Evolutionary conservation across 2,797 vertebrate species (phyloP), one percentile per base, ranked within the genome.

Genomic region (Adrianichthys oophorus): DNA sequence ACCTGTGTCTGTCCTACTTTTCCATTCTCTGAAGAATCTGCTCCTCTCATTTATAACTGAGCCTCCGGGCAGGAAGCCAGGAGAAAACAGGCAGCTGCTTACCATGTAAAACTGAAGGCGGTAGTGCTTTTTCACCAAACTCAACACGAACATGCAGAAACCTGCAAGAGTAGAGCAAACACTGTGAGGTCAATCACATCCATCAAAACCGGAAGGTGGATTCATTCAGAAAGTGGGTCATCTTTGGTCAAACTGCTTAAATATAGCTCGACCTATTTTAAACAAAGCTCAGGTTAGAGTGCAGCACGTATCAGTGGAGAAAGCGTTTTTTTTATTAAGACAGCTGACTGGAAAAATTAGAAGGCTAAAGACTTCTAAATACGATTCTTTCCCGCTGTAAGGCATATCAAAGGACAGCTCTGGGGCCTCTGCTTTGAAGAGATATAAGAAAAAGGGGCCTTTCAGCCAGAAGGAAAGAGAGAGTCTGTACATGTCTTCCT

Each of bases 101-200:
- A 98, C 97, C 97, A 99, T 99, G 90, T 99, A 99, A 84, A 99
- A 99, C 84, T 99, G 98, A 45, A 99, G 93, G 17, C 98, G 95
- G 68, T 99, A 99, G 77, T 98, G 98, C 59, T 99, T 99, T 93
- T 99, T 99, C 89, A 99, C 98, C 89, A 99, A 87, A 65, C 97
- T 99, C 84, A 99, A 81, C 41, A 99, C 98, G 74, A 99, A 99
- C 98, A 99, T 99, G 89, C 98, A 99, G 90, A 99, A 99, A 46
- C 98, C 98, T 89, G 81, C 37, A 70, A 74, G 26, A 73, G 23
- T 37, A 55, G 15, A 24, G 73, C 3, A 44, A 49, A 41, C 1
- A 23, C 8, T 1, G 16, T 56, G 17, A 21, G 17, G 26, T 18
- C 5, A 32, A 8, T 13, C 2, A 18, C 5, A 21, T 6, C 17